These are phyloP conservation scores for Trichomycterus rosablanca DNA, from an alignment of 2,113 vertebrate species.

Conservation along the genomic window DNA sequence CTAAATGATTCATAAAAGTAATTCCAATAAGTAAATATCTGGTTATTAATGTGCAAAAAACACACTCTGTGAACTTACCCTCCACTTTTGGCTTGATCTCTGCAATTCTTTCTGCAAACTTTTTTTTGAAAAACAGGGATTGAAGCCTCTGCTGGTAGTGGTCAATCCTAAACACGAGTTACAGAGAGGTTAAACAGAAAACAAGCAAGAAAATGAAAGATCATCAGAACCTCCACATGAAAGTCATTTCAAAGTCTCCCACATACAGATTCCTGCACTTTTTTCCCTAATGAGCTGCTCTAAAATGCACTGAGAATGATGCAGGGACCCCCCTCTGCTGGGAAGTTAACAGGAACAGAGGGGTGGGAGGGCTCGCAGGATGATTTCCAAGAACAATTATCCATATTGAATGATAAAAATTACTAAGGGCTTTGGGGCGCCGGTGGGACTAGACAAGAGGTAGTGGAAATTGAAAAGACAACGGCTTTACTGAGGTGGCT, in stretches of 20 bases:
- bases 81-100: slow-evolving; percentile 97
- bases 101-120: slow-evolving; percentile 95
- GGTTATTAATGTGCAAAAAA: too few species aligned
- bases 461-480: slow-evolving; percentile 12
- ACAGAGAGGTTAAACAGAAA: background rate
- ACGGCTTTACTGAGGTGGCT: background rate
- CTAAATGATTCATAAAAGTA: too few species aligned
- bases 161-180: slow-evolving; percentile 84
- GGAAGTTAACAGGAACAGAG: slow-evolving; percentile 39
- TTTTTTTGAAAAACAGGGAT: slow-evolving; percentile 97
- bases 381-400: slow-evolving; percentile 16
- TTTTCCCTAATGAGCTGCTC: slow-evolving; percentile 33
- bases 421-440: slow-evolving; percentile 5
- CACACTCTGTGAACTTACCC: slow-evolving; percentile 74
- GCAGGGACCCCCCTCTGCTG: background rate
- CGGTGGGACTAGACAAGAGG: slow-evolving; percentile 14
- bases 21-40: too few species aligned
- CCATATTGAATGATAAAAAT: slow-evolving; percentile 37
- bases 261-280: slow-evolving; percentile 38
- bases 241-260: slow-evolving; percentile 42
- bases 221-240: slow-evolving; percentile 29
- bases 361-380: background rate
- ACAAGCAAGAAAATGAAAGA: slow-evolving; percentile 10
- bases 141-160: slow-evolving; percentile 97
- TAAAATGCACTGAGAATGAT: slow-evolving; percentile 13